Percentiles rank a stretch among this genome's conserved stretches.
Conservation (phyloP, 2,797 vertebrate genomes). For the Erethizon dorsatum region DNA sequence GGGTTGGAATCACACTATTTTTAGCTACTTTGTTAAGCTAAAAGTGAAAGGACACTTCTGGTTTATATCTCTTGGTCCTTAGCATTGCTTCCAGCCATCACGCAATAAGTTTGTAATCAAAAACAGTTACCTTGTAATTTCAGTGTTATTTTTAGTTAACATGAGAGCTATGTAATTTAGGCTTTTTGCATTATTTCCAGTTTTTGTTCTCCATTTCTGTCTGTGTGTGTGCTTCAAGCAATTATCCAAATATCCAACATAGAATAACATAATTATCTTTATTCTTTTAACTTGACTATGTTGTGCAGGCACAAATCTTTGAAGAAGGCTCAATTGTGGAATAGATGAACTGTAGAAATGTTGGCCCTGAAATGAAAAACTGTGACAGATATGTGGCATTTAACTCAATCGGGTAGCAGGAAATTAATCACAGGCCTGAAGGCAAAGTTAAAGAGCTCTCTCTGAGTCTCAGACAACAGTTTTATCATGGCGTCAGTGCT, state of each 20-base stretch:
- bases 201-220: constrained; percentile 72
- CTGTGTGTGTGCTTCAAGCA: constrained; percentile 14
- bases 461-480: constrained; percentile 63
- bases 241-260: constrained; percentile 63
- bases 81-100: constrained; percentile 87
- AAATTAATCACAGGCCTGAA: constrained; percentile 56
- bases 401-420: neutral
- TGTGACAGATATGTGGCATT: neutral
- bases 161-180: constrained; percentile 81
- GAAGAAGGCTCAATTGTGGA: constrained; percentile 68
- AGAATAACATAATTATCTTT: constrained; percentile 70
- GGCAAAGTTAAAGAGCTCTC: constrained; percentile 3
- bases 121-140: constrained; percentile 77
- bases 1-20: constrained; percentile 75
- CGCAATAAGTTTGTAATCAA: constrained; percentile 89
- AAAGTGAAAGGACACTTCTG: constrained; percentile 83
- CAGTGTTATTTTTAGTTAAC: constrained; percentile 80
- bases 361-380: constrained; percentile 38
- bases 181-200: constrained; percentile 80
- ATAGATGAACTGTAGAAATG: constrained; percentile 62
- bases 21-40: constrained; percentile 83
- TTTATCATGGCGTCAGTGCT: constrained; percentile 60
- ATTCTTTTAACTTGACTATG: constrained; percentile 73
- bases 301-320: constrained; percentile 73
- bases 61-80: constrained; percentile 86